A percentile compares a stretch with the other conserved stretches of the same genome.
phyloP scores from a whole-genome alignment of 2,113 vertebrate species.

The Pangasianodon gigas region DNA sequence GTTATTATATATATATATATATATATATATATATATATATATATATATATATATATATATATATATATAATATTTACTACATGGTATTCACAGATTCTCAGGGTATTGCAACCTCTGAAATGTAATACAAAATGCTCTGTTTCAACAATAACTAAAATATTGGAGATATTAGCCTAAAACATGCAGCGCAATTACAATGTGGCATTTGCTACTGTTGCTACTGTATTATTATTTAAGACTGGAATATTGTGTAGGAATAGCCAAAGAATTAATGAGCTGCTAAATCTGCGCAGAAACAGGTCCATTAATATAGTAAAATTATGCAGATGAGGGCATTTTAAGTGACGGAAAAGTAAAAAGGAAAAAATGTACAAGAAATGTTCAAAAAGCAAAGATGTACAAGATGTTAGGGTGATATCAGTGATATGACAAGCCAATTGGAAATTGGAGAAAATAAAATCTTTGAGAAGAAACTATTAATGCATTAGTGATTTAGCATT shows the following conservation, averaged over 20 bases:
- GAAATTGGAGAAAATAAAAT: neutral
- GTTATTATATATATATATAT: too few relatives aligned
- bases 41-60: too few relatives aligned
- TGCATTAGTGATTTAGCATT: neutral
- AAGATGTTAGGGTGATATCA: neutral
- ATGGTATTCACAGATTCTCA: neutral
- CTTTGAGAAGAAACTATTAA: neutral
- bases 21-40: too few relatives aligned
- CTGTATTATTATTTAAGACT: neutral
- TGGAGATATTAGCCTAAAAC: neutral
- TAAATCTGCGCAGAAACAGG: neutral
- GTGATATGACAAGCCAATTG: neutral
- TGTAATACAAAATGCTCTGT: neutral
- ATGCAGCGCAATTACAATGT: neutral
- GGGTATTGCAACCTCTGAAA: neutral
- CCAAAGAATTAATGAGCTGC: conserved; percentile 17
- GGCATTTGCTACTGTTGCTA: neutral
- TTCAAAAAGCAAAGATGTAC: neutral
- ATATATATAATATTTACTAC: neutral
- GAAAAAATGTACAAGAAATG: too few relatives aligned
- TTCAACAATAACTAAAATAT: conserved; percentile 5
- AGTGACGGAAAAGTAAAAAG: neutral
- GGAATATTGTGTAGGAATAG: conserved; percentile 26
- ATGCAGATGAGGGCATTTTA: neutral
- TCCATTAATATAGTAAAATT: conserved; percentile 6